These are phyloP conservation scores for Ceratina japonica DNA, from an alignment of 1,140 invertebrate genomes.

Conservation along the genomic window DNA sequence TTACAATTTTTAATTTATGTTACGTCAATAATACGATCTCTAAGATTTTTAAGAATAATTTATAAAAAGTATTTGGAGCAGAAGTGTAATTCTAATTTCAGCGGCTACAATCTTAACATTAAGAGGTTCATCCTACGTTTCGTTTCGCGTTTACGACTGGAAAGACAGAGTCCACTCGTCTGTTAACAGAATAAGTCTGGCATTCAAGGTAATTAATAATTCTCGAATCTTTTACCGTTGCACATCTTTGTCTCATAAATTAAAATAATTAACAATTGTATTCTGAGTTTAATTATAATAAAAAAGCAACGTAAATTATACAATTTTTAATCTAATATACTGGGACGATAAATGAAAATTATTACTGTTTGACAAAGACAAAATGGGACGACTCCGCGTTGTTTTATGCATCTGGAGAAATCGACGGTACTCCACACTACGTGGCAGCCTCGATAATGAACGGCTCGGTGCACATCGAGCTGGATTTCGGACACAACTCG, in stretches of 20 bases:
- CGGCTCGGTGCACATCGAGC: conserved; percentile 87
- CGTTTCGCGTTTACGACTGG: conserved; percentile 95
- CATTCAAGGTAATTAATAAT: conserved; percentile 86
- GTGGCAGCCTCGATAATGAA: conserved; percentile 90
- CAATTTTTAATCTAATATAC: too few species aligned
- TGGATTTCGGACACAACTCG: conserved; percentile 90
- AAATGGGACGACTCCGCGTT: conserved; percentile 92
- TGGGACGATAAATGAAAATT: too few species aligned
- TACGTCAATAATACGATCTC: neutral
- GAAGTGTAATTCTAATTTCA: conserved; percentile 73
- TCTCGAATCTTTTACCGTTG: neutral
- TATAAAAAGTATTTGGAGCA: neutral
- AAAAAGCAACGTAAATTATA: too few species aligned
- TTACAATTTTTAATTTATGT: neutral
- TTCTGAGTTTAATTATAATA: neutral
- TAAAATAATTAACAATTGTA: neutral
- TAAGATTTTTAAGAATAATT: neutral
- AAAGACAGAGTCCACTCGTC: conserved; percentile 94
- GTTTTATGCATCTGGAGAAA: conserved; percentile 93
- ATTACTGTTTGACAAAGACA: conserved; percentile 79
- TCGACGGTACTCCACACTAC: conserved; percentile 88
- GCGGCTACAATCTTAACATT: conserved; percentile 92
- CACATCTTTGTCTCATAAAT: neutral
- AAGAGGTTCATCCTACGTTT: conserved; percentile 94
- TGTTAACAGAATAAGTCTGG: conserved; percentile 90